Evolutionary conservation across 2,888 invertebrate species (phyloP).

Genomic region (Pomacea canaliculata): DNA sequence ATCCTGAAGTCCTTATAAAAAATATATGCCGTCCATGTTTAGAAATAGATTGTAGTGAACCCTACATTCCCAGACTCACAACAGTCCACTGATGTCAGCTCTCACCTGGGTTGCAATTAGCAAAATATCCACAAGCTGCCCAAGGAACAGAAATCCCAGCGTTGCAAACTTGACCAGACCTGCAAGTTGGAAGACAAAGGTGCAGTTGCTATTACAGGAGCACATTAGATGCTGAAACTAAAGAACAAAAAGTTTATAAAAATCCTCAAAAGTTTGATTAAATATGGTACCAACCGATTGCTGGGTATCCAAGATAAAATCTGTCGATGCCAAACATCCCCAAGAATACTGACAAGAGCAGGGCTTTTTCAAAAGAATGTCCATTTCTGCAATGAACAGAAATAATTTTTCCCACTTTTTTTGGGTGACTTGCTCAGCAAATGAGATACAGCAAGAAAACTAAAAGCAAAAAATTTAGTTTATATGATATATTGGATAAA

Average conservation of each 20-base stretch:
- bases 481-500: too few species aligned
- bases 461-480: too few species aligned
- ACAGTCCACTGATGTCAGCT: too few species aligned
- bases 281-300: slow-evolving; percentile 76
- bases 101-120: slow-evolving; percentile 91
- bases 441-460: too few species aligned
- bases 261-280: neutral
- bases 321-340: slow-evolving; percentile 98
- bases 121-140: slow-evolving; percentile 94
- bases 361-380: slow-evolving; percentile 90
- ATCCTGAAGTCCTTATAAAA: too few species aligned
- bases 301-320: slow-evolving; percentile 98
- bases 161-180: slow-evolving; percentile 94
- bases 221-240: neutral
- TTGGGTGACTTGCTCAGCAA: too few species aligned
- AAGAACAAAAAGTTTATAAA: neutral
- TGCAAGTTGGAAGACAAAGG: slow-evolving; percentile 32
- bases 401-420: neutral
- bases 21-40: too few species aligned
- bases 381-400: slow-evolving; percentile 81
- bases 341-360: slow-evolving; percentile 93
- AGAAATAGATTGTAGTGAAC: too few species aligned
- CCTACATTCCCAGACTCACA: too few species aligned
- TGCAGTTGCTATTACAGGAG: neutral
- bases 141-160: slow-evolving; percentile 93